phyloP scores from a whole-genome alignment of 2,113 vertebrate species.

The Vulpes ferrilata region DNA sequence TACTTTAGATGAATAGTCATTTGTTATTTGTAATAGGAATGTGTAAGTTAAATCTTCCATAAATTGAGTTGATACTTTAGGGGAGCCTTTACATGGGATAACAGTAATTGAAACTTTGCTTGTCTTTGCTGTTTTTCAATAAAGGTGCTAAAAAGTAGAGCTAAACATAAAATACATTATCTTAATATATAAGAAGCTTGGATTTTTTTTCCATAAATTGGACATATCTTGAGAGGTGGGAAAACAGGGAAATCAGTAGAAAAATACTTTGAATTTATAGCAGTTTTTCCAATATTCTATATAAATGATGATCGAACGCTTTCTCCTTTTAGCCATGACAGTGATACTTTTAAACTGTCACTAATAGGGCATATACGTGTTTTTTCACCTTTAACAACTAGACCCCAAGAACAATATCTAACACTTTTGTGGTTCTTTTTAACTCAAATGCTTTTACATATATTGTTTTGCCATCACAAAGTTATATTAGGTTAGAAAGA shows the following conservation, averaged over 20 bases:
- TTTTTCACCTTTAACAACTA: neutral
- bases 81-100: neutral
- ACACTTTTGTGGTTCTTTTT: neutral
- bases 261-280: slow-evolving; percentile 43
- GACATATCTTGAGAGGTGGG: neutral
- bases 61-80: neutral
- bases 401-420: neutral
- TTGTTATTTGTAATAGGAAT: slow-evolving; percentile 25
- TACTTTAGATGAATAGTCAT: neutral
- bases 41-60: neutral
- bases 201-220: neutral
- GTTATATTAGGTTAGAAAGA: neutral
- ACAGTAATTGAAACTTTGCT: neutral
- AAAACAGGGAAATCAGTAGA: neutral
- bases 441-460: neutral
- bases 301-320: neutral
- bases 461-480: neutral
- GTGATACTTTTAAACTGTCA: neutral
- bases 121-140: slow-evolving; percentile 13
- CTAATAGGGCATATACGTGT: neutral
- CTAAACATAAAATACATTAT: neutral
- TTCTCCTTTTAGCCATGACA: neutral
- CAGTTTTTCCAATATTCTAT: neutral
- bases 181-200: neutral
- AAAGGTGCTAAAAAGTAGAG: neutral